A percentile compares a stretch with the other conserved stretches of the same genome.
These are phyloP conservation scores for Hemicrepidius hirtus DNA, from an alignment of 2,888 invertebrate genomes.

Conservation along the genomic window DNA sequence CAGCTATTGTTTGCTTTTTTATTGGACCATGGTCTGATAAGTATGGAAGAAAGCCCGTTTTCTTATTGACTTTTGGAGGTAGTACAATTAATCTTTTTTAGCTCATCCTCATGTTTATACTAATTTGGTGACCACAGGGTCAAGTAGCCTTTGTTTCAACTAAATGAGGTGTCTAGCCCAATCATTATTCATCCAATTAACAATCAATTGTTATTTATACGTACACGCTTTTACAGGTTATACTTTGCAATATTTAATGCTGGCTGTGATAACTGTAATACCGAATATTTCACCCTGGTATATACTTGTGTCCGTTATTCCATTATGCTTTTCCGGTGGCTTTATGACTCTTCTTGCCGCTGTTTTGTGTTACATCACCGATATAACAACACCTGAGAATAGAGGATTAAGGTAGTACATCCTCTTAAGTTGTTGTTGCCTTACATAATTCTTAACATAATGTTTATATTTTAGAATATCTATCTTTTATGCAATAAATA, in stretches of 20 bases:
- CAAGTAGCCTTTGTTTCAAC: no score
- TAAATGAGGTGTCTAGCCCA: no score
- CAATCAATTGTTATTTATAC: no score
- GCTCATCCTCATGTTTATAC: no score
- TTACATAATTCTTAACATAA: no score
- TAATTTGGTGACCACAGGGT: no score
- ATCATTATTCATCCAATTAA: no score
- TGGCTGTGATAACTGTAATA: constrained; percentile 45
- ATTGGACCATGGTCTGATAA: constrained; percentile 89
- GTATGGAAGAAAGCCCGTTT: constrained; percentile 83
- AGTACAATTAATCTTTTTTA: constrained; percentile 66
- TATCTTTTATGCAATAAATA: constrained; percentile 76
- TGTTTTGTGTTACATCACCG: constrained; percentile 74
- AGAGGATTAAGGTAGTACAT: constrained; percentile 67
- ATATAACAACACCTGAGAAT: constrained; percentile 77
- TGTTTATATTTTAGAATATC: constrained; percentile 74
- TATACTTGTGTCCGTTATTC: constrained; percentile 75
- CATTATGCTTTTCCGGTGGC: constrained; percentile 78
- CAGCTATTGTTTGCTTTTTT: constrained; percentile 81
- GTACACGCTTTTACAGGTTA: constrained; percentile 43
- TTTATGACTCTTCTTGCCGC: constrained; percentile 78
- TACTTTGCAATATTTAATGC: constrained; percentile 36
- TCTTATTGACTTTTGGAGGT: constrained; percentile 78
- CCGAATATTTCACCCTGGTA: constrained; percentile 66
- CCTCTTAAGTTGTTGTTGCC: neutral